Evolutionary conservation across 2,888 invertebrate genomes (phyloP), one percentile per base, ranked within the genome.

Genomic region (Cabera pusaria): DNA sequence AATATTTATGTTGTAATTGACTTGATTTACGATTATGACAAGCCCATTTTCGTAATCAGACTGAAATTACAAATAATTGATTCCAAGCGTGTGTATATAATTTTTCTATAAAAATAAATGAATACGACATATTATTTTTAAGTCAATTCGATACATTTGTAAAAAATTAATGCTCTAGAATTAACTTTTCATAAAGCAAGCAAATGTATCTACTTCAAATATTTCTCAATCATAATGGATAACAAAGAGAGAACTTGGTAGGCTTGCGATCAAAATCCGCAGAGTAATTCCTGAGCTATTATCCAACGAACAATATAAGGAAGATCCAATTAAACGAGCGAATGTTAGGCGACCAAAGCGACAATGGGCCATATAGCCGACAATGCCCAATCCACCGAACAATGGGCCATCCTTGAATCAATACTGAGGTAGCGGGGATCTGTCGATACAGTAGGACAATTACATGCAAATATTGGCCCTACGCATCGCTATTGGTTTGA

Each of bases 321-420:
- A 69, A 66, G 67, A 64, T 67, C 65, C 63, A 72, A 72, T 72
- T 66, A 72, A 70, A 67, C 60, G 64, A 56, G 59, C 58, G 59
- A 64, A 62, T 56, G 55, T 50, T 56, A 56, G 53, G 56, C 58
- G 69, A 75, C 75, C 75, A 75, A 56, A 55, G 56, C 58, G 69
- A 75, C 75, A 77, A 75, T 72, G 64, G 68, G 53, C 61, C 56
- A 57, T 60, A 61, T 61, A 56, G 54, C 58, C 64, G 63, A 79
- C 72, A 73, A 72, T 72, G 65, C 65, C 72, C 70, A 71, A 75
- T 72, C 64, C 63, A 56, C 53, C 44, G 63, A 72, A 81, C 83
- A 83, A 84, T 80, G 60, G 76, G 44, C 66, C 60, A 70, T 69
- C 65, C 68, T 70, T 67, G 73, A 72, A 70, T 76, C 72, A 69